phyloP scores from a whole-genome alignment of 2,113 vertebrate species.

The Hystrix cristata region DNA sequence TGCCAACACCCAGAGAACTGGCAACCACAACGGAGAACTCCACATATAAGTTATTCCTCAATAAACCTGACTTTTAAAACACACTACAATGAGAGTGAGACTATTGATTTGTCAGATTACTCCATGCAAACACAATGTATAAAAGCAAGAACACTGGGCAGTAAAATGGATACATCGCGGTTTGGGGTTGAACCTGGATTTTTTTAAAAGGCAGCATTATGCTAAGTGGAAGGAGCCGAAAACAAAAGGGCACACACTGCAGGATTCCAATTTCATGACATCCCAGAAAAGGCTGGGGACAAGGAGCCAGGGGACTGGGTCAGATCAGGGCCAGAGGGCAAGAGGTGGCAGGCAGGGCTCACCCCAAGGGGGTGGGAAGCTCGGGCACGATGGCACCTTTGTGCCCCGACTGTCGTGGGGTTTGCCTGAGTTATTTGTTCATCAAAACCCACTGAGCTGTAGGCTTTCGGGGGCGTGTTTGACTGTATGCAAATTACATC shows the following conservation, averaged over 20 bases:
- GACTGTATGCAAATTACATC: conserved; percentile 32
- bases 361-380: not conserved
- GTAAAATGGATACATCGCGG: not conserved
- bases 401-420: not conserved
- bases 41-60: not conserved
- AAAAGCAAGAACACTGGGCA: not conserved
- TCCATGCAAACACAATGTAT: not conserved
- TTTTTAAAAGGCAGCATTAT: not conserved
- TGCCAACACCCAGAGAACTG: not conserved
- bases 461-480: not conserved
- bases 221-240: not conserved
- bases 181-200: not conserved
- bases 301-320: no score
- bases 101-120: not conserved
- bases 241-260: not conserved
- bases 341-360: rapidly evolving
- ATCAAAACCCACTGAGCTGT: not conserved
- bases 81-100: not conserved
- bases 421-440: not conserved
- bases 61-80: not conserved
- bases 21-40: not conserved
- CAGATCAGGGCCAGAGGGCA: not conserved
- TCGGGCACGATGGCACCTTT: rapidly evolving
- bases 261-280: no score
- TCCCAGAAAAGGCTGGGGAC: not conserved